Evolutionary conservation across 2,797 vertebrate genomes (phyloP), one percentile per base, ranked within the genome.

Genomic region (Arnoldichthys spilopterus): DNA sequence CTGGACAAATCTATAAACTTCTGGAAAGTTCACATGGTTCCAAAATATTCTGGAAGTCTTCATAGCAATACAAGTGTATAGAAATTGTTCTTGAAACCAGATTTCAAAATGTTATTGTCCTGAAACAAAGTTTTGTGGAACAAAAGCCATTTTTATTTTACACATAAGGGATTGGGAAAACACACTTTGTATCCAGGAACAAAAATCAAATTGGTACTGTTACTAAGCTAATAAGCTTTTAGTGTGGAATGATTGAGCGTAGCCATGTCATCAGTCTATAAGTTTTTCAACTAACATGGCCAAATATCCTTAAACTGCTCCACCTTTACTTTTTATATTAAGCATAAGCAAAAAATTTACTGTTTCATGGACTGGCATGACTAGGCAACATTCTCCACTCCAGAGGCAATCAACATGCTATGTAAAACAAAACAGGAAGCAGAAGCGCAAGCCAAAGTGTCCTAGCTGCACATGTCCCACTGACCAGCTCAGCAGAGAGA

Each of bases 401-500:
- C 45, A 51, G 13, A 16, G 1, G 8, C 26, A 32, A 53, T 54
- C 49, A 32, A 49, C 28, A 30, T 30, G 30, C 18, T 54, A 22
- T 4, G 13, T 22, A 13, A 53, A 64, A 56, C 30, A 8, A 47
- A 59, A 4, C 6, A 71, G 13, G 6, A 16, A 8, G 56, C 45
- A 54, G 18, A n/a, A 18, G 16, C 18, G 0, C 4, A 58, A 24
- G 34, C 2, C 11, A 66, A 62, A 34, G 22, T 63, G 24, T 3
- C 22, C 37, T 9, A 20, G 1, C 1, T 67, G 32, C 37, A 70
- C 32, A 22, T 34, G 59, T 61, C 30, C 40, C 26, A 49, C 56
- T 72, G 62, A 73, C 56, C 56, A 64, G 40, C 45, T 59, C 51
- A 51, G 37, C 26, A 71, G 20, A 34, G 6, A 71, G 32, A 68